These are phyloP conservation scores for Drosophila prolongata DNA, from an alignment of 2,888 invertebrate species.

Conservation along the genomic window DNA sequence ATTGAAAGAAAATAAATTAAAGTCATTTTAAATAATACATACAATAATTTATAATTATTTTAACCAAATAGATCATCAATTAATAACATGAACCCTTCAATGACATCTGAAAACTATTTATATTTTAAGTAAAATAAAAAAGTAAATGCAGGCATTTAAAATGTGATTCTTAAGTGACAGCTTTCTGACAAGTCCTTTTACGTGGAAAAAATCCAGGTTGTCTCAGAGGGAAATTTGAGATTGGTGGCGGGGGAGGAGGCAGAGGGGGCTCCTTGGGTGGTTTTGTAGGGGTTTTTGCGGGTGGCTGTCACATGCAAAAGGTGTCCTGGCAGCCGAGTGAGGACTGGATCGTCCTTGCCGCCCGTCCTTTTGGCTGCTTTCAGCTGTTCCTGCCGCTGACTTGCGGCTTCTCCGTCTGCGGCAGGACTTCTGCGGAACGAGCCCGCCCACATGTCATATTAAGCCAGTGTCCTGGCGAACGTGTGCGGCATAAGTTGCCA, in stretches of 20 bases:
- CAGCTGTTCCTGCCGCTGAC: slow-evolving; percentile 54
- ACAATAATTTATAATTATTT: too few species aligned
- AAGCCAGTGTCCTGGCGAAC: slow-evolving; percentile 69
- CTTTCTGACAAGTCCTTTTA: background rate
- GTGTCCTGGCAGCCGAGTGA: background rate
- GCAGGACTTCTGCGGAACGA: slow-evolving; percentile 44
- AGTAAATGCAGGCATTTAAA: background rate
- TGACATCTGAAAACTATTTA: background rate
- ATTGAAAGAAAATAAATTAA: too few species aligned
- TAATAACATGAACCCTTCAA: too few species aligned
- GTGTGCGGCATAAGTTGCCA: slow-evolving; percentile 76
- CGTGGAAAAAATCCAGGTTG: slow-evolving; percentile 6
- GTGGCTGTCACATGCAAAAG: slow-evolving; percentile 11
- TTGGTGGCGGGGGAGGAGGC: background rate
- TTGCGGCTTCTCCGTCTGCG: slow-evolving; percentile 54
- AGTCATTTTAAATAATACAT: too few species aligned
- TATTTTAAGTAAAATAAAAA: background rate
- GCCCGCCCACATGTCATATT: slow-evolving; percentile 54
- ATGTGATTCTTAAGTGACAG: background rate
- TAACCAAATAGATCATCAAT: too few species aligned
- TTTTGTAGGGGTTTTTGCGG: background rate
- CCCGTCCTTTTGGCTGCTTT: slow-evolving; percentile 6
- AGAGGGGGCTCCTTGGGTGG: background rate
- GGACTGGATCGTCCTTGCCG: too few species aligned
- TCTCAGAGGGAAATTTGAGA: slow-evolving; percentile 4